Conservation (phyloP, 2,888 invertebrate species). For the Phalera bucephala region DNA sequence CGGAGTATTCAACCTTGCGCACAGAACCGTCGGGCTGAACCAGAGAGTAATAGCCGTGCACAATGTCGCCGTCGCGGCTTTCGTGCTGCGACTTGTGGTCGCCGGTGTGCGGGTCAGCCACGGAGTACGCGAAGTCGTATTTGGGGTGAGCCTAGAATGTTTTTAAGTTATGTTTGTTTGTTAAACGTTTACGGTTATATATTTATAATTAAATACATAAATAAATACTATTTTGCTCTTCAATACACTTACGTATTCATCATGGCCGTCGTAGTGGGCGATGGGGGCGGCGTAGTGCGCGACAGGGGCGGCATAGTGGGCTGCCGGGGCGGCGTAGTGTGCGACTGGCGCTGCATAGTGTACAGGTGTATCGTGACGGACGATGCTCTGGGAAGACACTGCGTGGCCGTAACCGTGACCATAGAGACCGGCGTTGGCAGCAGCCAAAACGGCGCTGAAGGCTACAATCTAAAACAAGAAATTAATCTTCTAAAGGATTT, state of each 20-base stretch:
- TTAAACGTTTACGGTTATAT: too few relatives aligned
- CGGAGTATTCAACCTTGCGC: conserved; percentile 77
- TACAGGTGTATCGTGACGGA: conserved; percentile 27
- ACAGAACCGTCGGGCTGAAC: conserved; percentile 78
- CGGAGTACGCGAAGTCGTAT: conserved; percentile 80
- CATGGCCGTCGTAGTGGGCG: conserved; percentile 32
- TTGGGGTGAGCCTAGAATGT: conserved; percentile 65
- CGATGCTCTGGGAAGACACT: conserved; percentile 26
- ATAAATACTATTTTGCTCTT: too few relatives aligned
- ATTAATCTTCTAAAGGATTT: neutral
- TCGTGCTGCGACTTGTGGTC: conserved; percentile 83
- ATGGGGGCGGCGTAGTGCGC: conserved; percentile 36
- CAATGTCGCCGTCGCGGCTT: conserved; percentile 63
- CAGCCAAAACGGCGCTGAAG: conserved; percentile 42
- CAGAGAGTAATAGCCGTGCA: conserved; percentile 75
- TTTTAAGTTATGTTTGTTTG: too few relatives aligned
- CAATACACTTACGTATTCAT: conserved; percentile 39
- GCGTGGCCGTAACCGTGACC: conserved; percentile 32
- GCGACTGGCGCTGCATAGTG: conserved; percentile 32
- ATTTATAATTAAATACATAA: too few relatives aligned
- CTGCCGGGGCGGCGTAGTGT: conserved; percentile 20
- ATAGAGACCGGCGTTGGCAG: conserved; percentile 44
- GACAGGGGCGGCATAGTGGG: conserved; percentile 30
- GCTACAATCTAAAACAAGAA: conserved; percentile 17
- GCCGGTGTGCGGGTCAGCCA: conserved; percentile 84